Percentiles rank a stretch among this genome's conserved stretches.
phyloP scores from a whole-genome alignment of 2,888 invertebrate species.

The Tortrix viridana region DNA sequence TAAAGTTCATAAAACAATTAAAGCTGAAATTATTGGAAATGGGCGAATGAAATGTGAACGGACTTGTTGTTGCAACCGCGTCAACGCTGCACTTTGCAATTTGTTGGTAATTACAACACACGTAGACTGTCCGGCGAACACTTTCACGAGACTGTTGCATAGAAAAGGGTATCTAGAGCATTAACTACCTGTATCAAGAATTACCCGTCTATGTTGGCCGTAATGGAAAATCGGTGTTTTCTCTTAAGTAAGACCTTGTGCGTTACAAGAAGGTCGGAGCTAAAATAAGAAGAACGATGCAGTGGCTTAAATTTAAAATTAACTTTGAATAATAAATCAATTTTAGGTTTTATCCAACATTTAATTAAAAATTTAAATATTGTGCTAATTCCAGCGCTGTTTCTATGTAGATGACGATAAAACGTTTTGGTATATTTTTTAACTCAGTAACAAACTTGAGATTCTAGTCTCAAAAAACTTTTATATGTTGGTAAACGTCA shows the following conservation, averaged over 20 bases:
- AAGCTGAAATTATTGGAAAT: background rate
- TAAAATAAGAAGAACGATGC: too few relatives aligned
- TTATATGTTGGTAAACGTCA: too few relatives aligned
- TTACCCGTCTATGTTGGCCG: constrained; percentile 15
- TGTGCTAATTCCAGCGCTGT: too few relatives aligned
- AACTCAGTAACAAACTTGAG: too few relatives aligned
- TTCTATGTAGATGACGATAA: too few relatives aligned
- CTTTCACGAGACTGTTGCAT: constrained; percentile 55
- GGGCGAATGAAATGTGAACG: constrained; percentile 1
- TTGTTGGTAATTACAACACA: constrained; percentile 71
- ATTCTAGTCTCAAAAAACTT: too few relatives aligned
- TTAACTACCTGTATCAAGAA: constrained; percentile 22
- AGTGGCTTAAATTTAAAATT: background rate
- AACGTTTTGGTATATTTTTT: too few relatives aligned
- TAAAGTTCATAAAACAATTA: background rate
- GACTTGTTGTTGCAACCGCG: constrained; percentile 54
- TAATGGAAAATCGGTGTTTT: constrained; percentile 30
- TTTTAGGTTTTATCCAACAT: too few relatives aligned
- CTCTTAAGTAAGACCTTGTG: constrained; percentile 19
- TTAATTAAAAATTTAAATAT: too few relatives aligned
- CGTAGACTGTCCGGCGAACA: constrained; percentile 57
- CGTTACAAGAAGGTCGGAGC: background rate
- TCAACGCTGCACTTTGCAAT: constrained; percentile 64
- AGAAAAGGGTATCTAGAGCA: constrained; percentile 34
- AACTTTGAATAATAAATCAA: too few relatives aligned